These are phyloP conservation scores for Himalopsyche phryganea DNA, from an alignment of 1,140 invertebrate genomes.

Conservation along the genomic window DNA sequence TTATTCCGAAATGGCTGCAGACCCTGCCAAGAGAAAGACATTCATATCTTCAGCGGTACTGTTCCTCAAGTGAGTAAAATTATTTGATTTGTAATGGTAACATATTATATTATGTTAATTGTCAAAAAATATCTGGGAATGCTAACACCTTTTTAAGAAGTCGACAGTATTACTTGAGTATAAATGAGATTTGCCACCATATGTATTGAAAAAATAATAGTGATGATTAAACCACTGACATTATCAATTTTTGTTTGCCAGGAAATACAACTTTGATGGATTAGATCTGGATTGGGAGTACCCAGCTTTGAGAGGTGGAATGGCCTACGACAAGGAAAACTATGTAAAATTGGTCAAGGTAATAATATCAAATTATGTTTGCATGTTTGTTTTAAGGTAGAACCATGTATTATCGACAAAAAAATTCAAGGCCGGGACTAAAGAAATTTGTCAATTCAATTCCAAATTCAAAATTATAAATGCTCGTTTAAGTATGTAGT, in stretches of 20 bases:
- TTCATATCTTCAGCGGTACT: conserved; percentile 64
- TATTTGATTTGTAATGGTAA: too few relatives aligned
- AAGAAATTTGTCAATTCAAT: too few relatives aligned
- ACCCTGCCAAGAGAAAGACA: conserved; percentile 51
- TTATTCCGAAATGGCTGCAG: conserved; percentile 71
- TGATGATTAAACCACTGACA: not conserved
- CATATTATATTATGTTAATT: not conserved
- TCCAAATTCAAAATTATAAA: too few relatives aligned
- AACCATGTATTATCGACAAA: too few relatives aligned
- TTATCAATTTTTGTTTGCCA: conserved; percentile 39
- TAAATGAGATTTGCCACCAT: not conserved
- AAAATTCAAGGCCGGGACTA: too few relatives aligned
- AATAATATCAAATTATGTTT: too few relatives aligned
- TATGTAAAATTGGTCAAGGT: conserved; percentile 73
- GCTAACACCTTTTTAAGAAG: too few relatives aligned
- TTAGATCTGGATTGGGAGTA: conserved; percentile 85
- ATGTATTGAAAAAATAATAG: not conserved
- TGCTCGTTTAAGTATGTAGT: too few relatives aligned
- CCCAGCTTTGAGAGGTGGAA: conserved; percentile 70
- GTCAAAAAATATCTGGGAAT: not conserved
- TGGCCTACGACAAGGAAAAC: conserved; percentile 69
- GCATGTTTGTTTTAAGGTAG: too few relatives aligned
- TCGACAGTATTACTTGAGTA: too few relatives aligned
- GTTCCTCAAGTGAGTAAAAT: conserved; percentile 61
- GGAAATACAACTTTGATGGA: conserved; percentile 76